These are phyloP conservation scores for Apamea sordens DNA, from an alignment of 2,888 invertebrate genomes.

Conservation along the genomic window DNA sequence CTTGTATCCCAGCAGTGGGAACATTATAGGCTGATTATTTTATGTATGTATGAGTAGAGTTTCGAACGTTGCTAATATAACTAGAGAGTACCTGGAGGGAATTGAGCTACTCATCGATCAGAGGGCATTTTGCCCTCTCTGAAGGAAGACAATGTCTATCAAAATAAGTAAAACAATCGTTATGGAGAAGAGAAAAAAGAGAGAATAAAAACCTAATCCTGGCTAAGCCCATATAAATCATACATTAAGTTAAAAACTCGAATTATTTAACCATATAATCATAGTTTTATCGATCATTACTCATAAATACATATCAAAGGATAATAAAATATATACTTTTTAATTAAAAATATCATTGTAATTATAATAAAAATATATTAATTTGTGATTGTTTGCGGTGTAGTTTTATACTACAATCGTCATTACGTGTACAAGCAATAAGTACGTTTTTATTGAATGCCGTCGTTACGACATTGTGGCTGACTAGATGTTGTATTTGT, in stretches of 20 bases:
- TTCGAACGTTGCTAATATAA: not conserved
- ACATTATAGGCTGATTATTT: not conserved
- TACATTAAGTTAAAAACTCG: slow-evolving; percentile 48
- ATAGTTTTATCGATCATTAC: slow-evolving; percentile 62
- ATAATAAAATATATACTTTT: slow-evolving; percentile 81
- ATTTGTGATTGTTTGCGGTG: slow-evolving; percentile 87
- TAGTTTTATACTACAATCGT: slow-evolving; percentile 74
- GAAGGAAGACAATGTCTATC: not conserved
- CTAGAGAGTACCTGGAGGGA: not conserved
- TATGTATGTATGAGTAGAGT: not conserved
- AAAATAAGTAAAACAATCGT: not conserved
- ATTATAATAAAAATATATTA: slow-evolving; percentile 77
- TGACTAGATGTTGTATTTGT: slow-evolving; percentile 87
- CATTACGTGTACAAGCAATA: slow-evolving; percentile 91
- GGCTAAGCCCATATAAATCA: slow-evolving; percentile 34
- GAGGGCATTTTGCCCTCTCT: not conserved
- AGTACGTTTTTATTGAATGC: slow-evolving; percentile 86
- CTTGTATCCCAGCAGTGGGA: not conserved
- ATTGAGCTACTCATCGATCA: not conserved
- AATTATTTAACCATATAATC: slow-evolving; percentile 60
- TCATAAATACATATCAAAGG: slow-evolving; percentile 80
- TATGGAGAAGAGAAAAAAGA: not conserved
- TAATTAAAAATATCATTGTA: slow-evolving; percentile 72
- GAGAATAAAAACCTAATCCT: slow-evolving; percentile 14
- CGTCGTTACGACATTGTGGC: slow-evolving; percentile 82